Percentiles rank a stretch among this genome's conserved stretches.
Conservation (phyloP, 2,797 vertebrate species). For the Liasis olivaceus region DNA sequence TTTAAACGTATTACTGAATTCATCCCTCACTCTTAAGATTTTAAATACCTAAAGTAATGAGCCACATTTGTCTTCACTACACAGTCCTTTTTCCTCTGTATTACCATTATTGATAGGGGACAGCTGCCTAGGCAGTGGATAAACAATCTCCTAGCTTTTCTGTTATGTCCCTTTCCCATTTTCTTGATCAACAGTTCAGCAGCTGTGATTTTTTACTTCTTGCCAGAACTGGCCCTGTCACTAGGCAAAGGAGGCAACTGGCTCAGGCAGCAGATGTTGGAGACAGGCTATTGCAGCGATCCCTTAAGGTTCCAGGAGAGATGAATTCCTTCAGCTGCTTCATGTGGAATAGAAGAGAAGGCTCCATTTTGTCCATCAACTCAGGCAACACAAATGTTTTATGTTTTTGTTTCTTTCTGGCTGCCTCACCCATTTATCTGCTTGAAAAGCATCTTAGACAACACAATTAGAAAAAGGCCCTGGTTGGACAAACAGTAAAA, state of each 20-base stretch:
- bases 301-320: background rate
- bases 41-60: background rate
- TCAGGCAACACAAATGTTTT: background rate
- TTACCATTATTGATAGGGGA: no score
- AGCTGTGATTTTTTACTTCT: background rate
- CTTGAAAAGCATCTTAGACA: background rate
- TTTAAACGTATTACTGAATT: conserved; percentile 4
- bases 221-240: no score
- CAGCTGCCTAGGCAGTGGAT: no score
- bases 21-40: background rate
- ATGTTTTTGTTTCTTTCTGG: background rate
- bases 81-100: background rate
- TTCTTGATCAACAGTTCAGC: no score
- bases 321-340: background rate
- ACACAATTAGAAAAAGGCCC: background rate
- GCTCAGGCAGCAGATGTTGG: background rate
- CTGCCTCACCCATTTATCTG: background rate
- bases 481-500: background rate
- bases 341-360: background rate
- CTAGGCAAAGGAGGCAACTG: background rate
- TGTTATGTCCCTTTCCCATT: no score
- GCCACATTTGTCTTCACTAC: background rate
- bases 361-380: background rate
- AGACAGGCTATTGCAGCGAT: background rate
- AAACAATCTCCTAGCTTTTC: no score